Evolutionary conservation across 2,888 invertebrate genomes (phyloP).

Genomic region (Palloptera scutellata): DNA sequence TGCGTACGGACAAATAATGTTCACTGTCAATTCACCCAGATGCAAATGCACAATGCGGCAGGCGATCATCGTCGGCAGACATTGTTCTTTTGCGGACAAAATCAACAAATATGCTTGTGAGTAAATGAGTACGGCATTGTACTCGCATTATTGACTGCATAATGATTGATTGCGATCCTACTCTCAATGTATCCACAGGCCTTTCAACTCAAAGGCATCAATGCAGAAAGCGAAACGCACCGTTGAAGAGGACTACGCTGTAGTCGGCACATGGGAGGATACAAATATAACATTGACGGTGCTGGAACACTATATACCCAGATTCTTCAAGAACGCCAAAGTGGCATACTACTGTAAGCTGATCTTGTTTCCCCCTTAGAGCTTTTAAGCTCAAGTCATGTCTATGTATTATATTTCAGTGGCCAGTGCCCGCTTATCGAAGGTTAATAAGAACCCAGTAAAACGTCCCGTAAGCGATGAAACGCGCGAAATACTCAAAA

Average conservation of each 20-base stretch:
- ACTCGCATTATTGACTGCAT: neutral
- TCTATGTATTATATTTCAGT: constrained; percentile 47
- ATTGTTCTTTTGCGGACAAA: constrained; percentile 90
- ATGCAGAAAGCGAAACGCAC: constrained; percentile 84
- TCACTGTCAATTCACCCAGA: constrained; percentile 81
- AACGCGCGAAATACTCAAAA: constrained; percentile 81
- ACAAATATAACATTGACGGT: constrained; percentile 84
- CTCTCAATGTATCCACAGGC: constrained; percentile 66
- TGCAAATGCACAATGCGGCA: constrained; percentile 80
- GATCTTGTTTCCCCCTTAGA: neutral
- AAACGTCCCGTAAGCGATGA: constrained; percentile 69
- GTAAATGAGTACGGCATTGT: constrained; percentile 53
- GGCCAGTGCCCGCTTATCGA: constrained; percentile 59
- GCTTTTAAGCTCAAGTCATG: too few relatives aligned
- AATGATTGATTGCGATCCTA: neutral
- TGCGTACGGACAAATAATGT: constrained; percentile 82
- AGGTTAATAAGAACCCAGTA: constrained; percentile 77
- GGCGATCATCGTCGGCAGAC: constrained; percentile 87
- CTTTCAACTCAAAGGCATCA: constrained; percentile 83
- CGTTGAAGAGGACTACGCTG: constrained; percentile 86
- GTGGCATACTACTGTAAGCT: constrained; percentile 79
- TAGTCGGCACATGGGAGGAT: constrained; percentile 88
- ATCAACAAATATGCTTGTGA: constrained; percentile 79
- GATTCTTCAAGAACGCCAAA: constrained; percentile 81
- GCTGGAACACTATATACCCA: constrained; percentile 82